Evolutionary conservation across 1,140 invertebrate species (phyloP).

Genomic region (Neuroterus valhalla): DNA sequence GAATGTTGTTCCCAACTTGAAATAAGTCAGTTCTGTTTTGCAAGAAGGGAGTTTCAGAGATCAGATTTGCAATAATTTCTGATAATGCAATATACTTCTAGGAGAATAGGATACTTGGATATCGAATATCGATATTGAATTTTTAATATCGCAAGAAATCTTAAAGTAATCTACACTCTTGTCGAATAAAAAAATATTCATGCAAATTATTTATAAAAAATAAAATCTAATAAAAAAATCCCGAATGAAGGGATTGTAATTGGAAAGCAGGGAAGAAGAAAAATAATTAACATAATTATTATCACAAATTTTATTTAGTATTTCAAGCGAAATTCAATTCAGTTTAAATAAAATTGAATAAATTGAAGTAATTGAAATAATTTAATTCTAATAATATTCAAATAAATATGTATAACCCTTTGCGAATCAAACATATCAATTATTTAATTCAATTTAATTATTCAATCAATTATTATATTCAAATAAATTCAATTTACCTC

Average conservation of each 20-base stretch:
- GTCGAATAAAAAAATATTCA: not conserved
- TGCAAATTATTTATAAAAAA: not conserved
- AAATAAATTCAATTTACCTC: too few relatives aligned
- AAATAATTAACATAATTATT: too few relatives aligned
- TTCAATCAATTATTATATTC: too few relatives aligned
- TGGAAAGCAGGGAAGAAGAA: too few relatives aligned
- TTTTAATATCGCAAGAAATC: slow-evolving; percentile 6
- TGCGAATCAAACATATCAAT: too few relatives aligned
- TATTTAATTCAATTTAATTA: too few relatives aligned
- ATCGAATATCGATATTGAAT: slow-evolving; percentile 11
- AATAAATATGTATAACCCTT: too few relatives aligned
- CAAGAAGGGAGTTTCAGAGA: not conserved
- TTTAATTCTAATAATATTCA: too few relatives aligned
- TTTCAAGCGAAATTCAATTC: too few relatives aligned
- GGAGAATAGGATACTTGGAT: not conserved
- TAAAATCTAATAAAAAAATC: not conserved
- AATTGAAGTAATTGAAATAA: too few relatives aligned
- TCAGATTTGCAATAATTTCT: slow-evolving; percentile 16
- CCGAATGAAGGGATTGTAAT: not conserved
- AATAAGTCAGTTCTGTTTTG: not conserved
- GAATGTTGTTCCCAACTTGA: not conserved
- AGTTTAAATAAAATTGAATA: too few relatives aligned
- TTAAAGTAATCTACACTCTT: not conserved
- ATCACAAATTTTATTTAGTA: too few relatives aligned
- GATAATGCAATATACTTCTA: not conserved